Evolutionary conservation across 2,888 invertebrate genomes (phyloP).

Genomic region (Drosophila fulvimacula): DNA sequence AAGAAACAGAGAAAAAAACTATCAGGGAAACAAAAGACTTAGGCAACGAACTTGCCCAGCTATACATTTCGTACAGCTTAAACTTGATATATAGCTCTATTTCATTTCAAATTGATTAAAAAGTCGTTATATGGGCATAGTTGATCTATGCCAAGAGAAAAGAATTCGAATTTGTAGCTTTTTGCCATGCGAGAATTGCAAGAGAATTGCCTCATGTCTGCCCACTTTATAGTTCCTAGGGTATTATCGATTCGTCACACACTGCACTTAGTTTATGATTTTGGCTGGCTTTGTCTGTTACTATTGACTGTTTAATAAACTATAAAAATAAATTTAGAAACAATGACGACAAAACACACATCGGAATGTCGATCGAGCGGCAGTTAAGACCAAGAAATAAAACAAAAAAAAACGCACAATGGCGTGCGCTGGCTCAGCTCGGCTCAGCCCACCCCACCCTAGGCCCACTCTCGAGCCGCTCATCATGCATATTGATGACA

Average conservation of each 20-base stretch:
- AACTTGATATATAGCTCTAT: constrained; percentile 12
- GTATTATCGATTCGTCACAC: constrained; percentile 15
- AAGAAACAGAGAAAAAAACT: constrained; percentile 18
- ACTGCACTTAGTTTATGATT: constrained; percentile 20
- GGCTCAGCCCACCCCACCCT: constrained; percentile 18
- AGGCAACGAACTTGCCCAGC: constrained; percentile 65
- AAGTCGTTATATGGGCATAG: not conserved
- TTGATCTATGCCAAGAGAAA: not conserved
- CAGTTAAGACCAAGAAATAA: constrained; percentile 46
- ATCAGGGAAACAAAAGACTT: constrained; percentile 63
- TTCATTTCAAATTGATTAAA: not conserved
- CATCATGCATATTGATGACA: constrained; percentile 80
- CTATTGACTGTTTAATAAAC: constrained; percentile 77
- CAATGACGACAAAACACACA: constrained; percentile 78
- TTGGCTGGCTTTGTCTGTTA: constrained; percentile 38
- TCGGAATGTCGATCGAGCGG: constrained; percentile 73
- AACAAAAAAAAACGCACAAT: constrained; percentile 56
- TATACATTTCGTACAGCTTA: constrained; percentile 5
- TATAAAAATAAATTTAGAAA: constrained; percentile 79
- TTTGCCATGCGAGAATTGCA: not conserved
- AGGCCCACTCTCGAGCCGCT: constrained; percentile 31
- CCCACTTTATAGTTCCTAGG: not conserved
- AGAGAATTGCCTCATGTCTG: not conserved
- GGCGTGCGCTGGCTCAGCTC: constrained; percentile 66
- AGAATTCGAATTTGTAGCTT: not conserved